Conservation (phyloP, 2,888 invertebrate genomes). For the Psylliodes chrysocephalus region DNA sequence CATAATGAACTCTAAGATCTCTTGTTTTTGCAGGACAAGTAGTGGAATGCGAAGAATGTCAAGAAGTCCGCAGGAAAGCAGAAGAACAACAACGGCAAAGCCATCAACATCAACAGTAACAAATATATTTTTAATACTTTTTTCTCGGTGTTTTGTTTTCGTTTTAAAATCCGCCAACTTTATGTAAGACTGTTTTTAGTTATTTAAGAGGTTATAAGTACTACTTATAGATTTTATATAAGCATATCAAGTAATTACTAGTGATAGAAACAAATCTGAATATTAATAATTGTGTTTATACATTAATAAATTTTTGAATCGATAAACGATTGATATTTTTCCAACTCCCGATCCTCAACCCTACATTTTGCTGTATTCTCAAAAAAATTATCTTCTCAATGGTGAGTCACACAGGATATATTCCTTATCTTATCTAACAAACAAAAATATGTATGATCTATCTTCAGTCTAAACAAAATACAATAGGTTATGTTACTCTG, state of each 20-base stretch:
- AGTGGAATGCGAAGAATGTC: conserved; percentile 42
- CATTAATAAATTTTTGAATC: conserved; percentile 13
- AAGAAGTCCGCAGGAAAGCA: conserved; percentile 31
- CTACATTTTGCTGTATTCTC: neutral
- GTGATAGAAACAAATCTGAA: conserved; percentile 3
- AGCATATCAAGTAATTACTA: conserved; percentile 1
- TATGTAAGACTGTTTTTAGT: conserved; percentile 32
- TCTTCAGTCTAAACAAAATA: too few species aligned
- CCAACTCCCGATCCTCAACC: too few species aligned
- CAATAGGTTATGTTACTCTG: too few species aligned
- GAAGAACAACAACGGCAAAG: conserved; percentile 17
- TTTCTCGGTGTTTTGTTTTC: conserved; percentile 8
- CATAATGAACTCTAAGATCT: too few species aligned
- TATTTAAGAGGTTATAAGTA: conserved; percentile 14
- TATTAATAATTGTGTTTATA: conserved; percentile 9
- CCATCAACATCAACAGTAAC: conserved; percentile 1
- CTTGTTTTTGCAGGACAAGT: conserved; percentile 28
- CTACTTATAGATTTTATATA: conserved; percentile 4
- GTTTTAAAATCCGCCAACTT: conserved; percentile 2
- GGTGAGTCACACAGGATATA: too few species aligned
- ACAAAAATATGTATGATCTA: too few species aligned
- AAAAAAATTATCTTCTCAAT: neutral
- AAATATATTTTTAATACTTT: conserved; percentile 9
- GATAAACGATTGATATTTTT: too few species aligned
- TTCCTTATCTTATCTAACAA: too few species aligned